Evolutionary conservation across 2,113 vertebrate genomes (phyloP), one percentile per base, ranked within the genome.

Genomic region (Microcebus jonahi): DNA sequence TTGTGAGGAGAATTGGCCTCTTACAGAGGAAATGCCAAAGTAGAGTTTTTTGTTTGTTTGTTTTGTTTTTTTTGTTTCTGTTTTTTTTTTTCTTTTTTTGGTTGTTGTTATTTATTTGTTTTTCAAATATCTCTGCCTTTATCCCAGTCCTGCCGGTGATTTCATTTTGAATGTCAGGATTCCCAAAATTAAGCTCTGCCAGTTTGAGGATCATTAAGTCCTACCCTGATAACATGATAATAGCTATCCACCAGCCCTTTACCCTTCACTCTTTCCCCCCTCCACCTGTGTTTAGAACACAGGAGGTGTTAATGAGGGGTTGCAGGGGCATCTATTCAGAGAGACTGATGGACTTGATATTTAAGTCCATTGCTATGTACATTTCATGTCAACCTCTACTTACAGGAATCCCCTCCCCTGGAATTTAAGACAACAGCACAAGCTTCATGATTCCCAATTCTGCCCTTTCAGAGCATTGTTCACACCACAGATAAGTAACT

Each of bases 401-500:
- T 91, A 55, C 23, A 15, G 25, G 59, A 45, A 31, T 77, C 42
- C 11, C 61, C 93, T 87, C 83, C 96, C 90, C 82, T 93, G 68
- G 75, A 91, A 86, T 85, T 87, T 73, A 90, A 88, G 75, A 94
- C 87, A 96, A 53, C 23, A 67, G 53, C 20, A 1, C 29, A 88
- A 45, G 13, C 75, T 91, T 82, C 18, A 11, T 21, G 25, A 77
- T 50, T 83, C 77, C 31, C 53, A 81, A 0, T 48, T 76, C 71
- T 96, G 67, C 77, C 73, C 67, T 97, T 88, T 96, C 57, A n/a
- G 8, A 93, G 55, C 67, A 91, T 95, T 97, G 81, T 96, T 95
- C 90, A 67, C 29, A 36, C n/a, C 21, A 50, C 29, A 71, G 25
- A 94, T 10, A 91, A 89, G 70, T 65, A 59, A 68, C 89, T 93